Percentiles rank a stretch among this genome's conserved stretches.
Evolutionary conservation across 2,113 vertebrate genomes (phyloP).

Genomic region (Nycticorax nycticorax): DNA sequence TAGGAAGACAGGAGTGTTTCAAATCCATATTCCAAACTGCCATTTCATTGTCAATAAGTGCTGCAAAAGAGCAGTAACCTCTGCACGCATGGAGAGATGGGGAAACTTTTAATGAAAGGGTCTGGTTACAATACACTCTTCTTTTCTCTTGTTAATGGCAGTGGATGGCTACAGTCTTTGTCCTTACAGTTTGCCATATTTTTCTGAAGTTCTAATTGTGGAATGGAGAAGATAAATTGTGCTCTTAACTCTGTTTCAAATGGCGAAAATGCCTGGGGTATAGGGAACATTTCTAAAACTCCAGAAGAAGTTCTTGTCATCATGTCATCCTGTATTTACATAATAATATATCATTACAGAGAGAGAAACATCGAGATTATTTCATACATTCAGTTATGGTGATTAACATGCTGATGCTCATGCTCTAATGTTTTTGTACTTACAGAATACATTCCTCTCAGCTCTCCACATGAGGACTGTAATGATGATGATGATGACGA

Average conservation of each 20-base stretch:
- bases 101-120: conserved; percentile 55
- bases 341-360: background rate
- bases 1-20: conserved; percentile 17
- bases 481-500: background rate
- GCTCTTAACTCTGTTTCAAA: background rate
- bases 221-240: background rate
- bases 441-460: background rate
- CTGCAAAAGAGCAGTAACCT: conserved; percentile 44
- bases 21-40: conserved; percentile 49
- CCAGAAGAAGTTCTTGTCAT: background rate
- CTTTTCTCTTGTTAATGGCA: conserved; percentile 4
- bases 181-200: background rate
- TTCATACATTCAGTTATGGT: background rate
- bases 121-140: background rate
- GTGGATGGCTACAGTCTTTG: background rate
- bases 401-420: background rate
- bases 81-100: background rate
- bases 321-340: background rate
- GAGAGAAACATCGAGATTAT: background rate
- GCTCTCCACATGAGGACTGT: background rate
- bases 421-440: background rate
- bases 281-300: background rate
- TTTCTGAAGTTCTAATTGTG: conserved; percentile 21
- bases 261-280: background rate
- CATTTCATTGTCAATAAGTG: conserved; percentile 28